These are phyloP conservation scores for Punctoribates punctum DNA, from an alignment of 2,888 invertebrate species.

Conservation along the genomic window DNA sequence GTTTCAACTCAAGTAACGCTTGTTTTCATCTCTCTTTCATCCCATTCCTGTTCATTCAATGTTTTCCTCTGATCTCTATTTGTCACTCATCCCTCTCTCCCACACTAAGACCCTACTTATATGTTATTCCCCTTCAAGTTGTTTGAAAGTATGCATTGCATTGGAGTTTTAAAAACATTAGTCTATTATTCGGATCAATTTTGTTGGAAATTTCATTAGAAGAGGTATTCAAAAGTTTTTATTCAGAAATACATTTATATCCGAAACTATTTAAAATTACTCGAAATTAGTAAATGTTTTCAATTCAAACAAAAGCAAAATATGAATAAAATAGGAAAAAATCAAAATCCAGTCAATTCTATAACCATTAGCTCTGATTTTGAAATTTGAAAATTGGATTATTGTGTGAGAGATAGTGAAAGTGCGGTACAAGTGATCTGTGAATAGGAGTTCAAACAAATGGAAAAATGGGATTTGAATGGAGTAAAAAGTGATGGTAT, in stretches of 20 bases:
- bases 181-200: neutral
- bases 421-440: neutral
- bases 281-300: neutral
- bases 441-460: conserved; percentile 12
- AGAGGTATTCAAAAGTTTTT: conserved; percentile 9
- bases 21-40: neutral
- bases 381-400: neutral
- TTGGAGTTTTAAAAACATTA: neutral
- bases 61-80: neutral
- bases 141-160: neutral
- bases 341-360: neutral
- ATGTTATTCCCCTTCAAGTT: neutral
- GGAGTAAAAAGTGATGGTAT: neutral
- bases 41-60: neutral
- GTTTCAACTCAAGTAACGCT: conserved; percentile 14
- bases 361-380: neutral
- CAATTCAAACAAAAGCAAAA: neutral
- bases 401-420: conserved; percentile 20
- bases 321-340: too few relatives aligned
- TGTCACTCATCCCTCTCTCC: conserved; percentile 7
- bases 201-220: conserved; percentile 12
- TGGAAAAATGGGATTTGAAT: conserved; percentile 31
- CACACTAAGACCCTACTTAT: neutral
- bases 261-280: neutral
- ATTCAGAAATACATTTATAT: conserved; percentile 1